Base-by-base conservation (phyloP, 2,888 invertebrate genomes). In the Lepidochrysops patricia region DNA sequence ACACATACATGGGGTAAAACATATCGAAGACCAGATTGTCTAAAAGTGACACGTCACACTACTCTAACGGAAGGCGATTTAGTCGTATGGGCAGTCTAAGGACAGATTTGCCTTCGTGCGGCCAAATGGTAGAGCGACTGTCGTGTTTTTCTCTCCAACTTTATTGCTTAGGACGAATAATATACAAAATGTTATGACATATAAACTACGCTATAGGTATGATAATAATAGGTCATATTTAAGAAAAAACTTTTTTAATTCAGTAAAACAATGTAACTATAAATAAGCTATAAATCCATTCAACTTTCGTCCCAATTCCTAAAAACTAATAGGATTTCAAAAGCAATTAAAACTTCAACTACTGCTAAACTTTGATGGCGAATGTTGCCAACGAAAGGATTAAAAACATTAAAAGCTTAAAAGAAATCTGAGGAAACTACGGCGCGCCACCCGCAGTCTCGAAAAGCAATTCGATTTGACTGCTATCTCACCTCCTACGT, bases 401-500 rank as follows among this genome's bases (percentile, higher is more conserved):
- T 65, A 64, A 65, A 64, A 66, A 66, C 66, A 64, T 64, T 66
- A 68, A 67, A 68, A 68, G 67, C 68, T 64, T 71, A 72, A 73
- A 71, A 70, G 80, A 76, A 82, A 82, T 77, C 74, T 67, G 78
- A 79, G 77, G 77, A 77, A 78, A 70, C 63, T 65, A 63, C 71
- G 72, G 72, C 29, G 4, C 29, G 72, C 84, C 85, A 82, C 84
- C 83, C 84, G 84, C 85, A 79, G 80, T 77, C 79, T 75, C 80
- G 80, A 77, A 80, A 81, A 82, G 82, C 83, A 79, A 84, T 85
- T 85, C 79, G 78, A 84, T 83, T 85, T 85, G 85, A 86, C 84
- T 81, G 84, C 79, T 82, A 84, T 84, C 80, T 81, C 84, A 84
- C 85, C 85, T 84, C 82, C 82, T 82, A 84, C 85, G 85, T 87